These are phyloP conservation scores for Cyanoderma ruficeps DNA, from an alignment of 2,113 vertebrate genomes.

Conservation along the genomic window DNA sequence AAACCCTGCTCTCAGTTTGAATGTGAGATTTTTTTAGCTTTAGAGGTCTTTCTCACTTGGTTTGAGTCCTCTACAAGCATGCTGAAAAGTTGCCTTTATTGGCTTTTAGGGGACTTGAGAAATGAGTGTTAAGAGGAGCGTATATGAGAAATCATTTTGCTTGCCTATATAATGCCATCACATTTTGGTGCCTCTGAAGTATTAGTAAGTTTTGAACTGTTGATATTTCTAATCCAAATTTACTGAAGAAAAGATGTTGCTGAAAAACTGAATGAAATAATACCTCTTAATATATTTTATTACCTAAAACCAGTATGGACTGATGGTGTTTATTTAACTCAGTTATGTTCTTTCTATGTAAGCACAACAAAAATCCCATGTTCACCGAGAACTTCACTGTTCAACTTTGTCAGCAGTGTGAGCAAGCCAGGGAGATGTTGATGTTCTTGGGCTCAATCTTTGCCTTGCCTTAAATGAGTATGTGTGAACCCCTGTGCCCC, in stretches of 20 bases:
- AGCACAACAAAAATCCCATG: fast-evolving
- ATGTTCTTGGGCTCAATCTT: not conserved
- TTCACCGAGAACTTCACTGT: not conserved
- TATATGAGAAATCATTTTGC: not conserved
- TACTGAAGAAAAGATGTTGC: not conserved
- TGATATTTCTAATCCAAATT: not conserved
- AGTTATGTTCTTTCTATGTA: not conserved
- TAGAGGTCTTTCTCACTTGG: not conserved
- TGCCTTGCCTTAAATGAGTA: not conserved
- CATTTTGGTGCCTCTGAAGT: not conserved
- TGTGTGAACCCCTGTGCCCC: not conserved
- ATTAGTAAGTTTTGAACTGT: not conserved
- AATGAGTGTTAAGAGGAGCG: not conserved
- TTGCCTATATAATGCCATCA: not conserved
- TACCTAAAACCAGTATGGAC: not conserved
- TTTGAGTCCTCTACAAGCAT: not conserved
- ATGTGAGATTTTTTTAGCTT: not conserved
- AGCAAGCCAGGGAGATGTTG: not conserved
- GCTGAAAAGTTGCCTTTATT: not conserved
- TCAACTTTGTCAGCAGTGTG: not conserved
- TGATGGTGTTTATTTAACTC: not conserved
- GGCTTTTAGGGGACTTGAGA: not conserved
- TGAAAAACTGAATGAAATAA: not conserved
- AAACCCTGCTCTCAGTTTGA: not conserved
- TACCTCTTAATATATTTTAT: not conserved